Evolutionary conservation across 2,113 vertebrate genomes (phyloP), one percentile per base, ranked within the genome.

Genomic region (Regulus satrapa): DNA sequence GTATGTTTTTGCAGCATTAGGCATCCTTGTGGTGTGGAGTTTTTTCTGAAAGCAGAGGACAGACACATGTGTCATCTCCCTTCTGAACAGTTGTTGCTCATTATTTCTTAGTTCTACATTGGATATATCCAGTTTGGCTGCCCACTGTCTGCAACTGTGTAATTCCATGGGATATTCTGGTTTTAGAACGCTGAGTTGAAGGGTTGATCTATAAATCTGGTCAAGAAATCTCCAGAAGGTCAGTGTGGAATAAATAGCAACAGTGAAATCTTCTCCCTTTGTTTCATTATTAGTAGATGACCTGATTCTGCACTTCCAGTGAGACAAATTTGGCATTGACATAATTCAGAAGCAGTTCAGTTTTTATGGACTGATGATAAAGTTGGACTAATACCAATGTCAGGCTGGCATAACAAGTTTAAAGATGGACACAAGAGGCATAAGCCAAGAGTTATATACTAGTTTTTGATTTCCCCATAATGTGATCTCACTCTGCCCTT

Each of bases 221-320:
- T 12, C 46, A 80, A 77, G 67, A 92, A 55, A 14, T 40, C 38
- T 83, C 69, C 69, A 92, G 89, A 81, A 91, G 69, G 55, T 34
- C 49, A 89, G 18, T 15, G 10, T 64, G 29, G 64, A 94, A 87
- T 59, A 92, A 81, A 94, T 26, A 95, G 51, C 48, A 71, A 36
- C 31, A 61, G 62, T 32, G 43, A 63, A 66, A 81, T 59, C 23
- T 63, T 85, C 38, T 81, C 18, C 11, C 25, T 76, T 80, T 82
- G 32, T 67, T 95, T 92, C 52, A 10, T 66, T 91, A 63, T 58
- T 64, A 48, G 25, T 45, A 74, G 49, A n/a, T 49, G 28, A 19
- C 23, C 80, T 76, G 69, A 91, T 95, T 87, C 52, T 94, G 86
- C 73, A 75, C 80, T 91, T 91, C 78, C 51, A 71, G 46, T 66